Base-by-base conservation (phyloP, 1,140 invertebrate species). In the Hermatobates lingyangjiaoensis region DNA sequence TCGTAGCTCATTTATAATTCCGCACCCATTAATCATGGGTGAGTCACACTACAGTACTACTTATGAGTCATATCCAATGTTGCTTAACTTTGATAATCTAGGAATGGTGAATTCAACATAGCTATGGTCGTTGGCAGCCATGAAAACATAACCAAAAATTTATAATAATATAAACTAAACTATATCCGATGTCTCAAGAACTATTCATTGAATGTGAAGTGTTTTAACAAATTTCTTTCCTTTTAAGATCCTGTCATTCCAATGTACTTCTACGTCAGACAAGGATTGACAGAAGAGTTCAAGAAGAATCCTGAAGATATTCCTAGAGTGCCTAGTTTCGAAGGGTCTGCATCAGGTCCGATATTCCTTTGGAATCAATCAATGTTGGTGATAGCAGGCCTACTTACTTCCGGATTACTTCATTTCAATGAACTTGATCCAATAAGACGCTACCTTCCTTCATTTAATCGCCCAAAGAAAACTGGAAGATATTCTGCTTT, bases 371-470 rank as follows among this genome's bases (percentile, higher is more conserved):
- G 60, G 58, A 61, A 61, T 27, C 61, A 98, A 70, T 79, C 93
- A 0, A 71, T 98, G 67, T 95, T 93, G 65, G 77, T 98, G 47
- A 87, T 98, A 58, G 79, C 90, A 2, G 86, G 95, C 64, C 68
- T 98, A 26, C 68, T 98, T 23, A 87, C 86, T 23, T 83, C 83
- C 47, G 82, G 84, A 28, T 68, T 98, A 18, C 69, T 98, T 25
- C 87, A 95, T 62, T 81, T 95, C 14, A 95, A 91, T 63, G 94
- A 98, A 69, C 68, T 98, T 42, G 95, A 98, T 71, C 89, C 91
- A 1, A 89, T 98, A 52, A 71, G 92, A 52, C 74, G 95, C 39
- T 94, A 97, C 71, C 71, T 98, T 50, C 93, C 94, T 2, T 95
- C 92, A 0, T 93, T 91, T 63, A 94, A 94, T 65, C 71, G 94